Evolutionary conservation across 2,797 vertebrate species (phyloP).

Genomic region (Philypnodon macrostomus): DNA sequence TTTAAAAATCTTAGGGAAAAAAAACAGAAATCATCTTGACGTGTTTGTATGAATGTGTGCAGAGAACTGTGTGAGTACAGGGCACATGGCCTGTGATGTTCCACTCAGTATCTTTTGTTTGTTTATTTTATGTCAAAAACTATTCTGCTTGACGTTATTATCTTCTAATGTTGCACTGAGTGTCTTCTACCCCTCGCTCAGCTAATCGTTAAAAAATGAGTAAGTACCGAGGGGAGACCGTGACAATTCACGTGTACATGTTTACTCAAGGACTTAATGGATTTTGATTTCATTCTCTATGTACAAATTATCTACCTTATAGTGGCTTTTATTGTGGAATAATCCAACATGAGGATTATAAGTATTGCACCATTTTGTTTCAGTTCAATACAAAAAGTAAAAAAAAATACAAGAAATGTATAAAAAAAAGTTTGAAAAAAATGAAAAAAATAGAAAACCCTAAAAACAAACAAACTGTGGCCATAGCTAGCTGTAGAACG

Average conservation of each 20-base stretch:
- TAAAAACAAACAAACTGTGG: slow-evolving; percentile 82
- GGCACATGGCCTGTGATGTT: slow-evolving; percentile 68
- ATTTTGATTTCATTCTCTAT: slow-evolving; percentile 82
- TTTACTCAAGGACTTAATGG: slow-evolving; percentile 98
- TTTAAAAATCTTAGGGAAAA: slow-evolving; percentile 51
- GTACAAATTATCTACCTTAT: slow-evolving; percentile 94
- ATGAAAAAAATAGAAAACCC: slow-evolving; percentile 44
- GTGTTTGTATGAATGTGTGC: slow-evolving; percentile 67
- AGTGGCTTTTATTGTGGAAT: slow-evolving; percentile 93
- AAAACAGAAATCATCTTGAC: slow-evolving; percentile 57
- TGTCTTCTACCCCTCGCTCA: slow-evolving; percentile 88
- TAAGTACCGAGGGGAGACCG: slow-evolving; percentile 78
- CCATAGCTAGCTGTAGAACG: slow-evolving; percentile 87
- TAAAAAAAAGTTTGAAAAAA: slow-evolving; percentile 57
- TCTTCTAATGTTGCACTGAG: slow-evolving; percentile 97
- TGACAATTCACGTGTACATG: slow-evolving; percentile 95
- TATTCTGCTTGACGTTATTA: slow-evolving; percentile 77
- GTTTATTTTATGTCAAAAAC: slow-evolving; percentile 73
- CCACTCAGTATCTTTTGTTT: slow-evolving; percentile 71
- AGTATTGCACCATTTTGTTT: slow-evolving; percentile 92
- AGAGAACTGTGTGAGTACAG: slow-evolving; percentile 57
- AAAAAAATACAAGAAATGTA: slow-evolving; percentile 39
- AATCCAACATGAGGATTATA: slow-evolving; percentile 85
- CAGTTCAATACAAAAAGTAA: slow-evolving; percentile 63
- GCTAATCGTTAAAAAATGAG: slow-evolving; percentile 80